phyloP scores from a whole-genome alignment of 2,797 vertebrate genomes.

The Orientallactaga sibirica region DNA sequence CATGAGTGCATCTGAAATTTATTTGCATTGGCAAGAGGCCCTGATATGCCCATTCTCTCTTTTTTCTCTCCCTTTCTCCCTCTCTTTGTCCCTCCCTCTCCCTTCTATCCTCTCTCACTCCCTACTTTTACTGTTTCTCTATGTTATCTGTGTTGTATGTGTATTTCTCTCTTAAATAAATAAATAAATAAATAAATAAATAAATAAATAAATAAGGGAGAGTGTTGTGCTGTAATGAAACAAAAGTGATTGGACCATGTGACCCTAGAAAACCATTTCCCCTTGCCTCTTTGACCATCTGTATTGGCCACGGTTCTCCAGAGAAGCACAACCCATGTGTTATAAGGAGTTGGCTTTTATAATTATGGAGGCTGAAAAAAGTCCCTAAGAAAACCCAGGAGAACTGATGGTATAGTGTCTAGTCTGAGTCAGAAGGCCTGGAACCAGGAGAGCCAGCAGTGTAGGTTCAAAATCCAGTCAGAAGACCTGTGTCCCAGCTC shows the following conservation, averaged over 20 bases:
- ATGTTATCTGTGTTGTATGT: too few relatives aligned
- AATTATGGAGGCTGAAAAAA: not conserved
- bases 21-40: too few relatives aligned
- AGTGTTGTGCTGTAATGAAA: not conserved
- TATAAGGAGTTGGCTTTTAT: fast-evolving
- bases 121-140: too few relatives aligned
- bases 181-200: too few relatives aligned
- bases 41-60: too few relatives aligned
- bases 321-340: not conserved
- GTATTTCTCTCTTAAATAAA: too few relatives aligned
- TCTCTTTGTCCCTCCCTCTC: too few relatives aligned
- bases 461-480: not conserved
- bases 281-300: not conserved
- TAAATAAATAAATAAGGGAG: not conserved
- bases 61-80: too few relatives aligned
- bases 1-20: too few relatives aligned
- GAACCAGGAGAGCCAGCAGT: not conserved
- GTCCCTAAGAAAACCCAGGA: not conserved
- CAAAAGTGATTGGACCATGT: not conserved
- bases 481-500: not conserved
- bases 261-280: not conserved
- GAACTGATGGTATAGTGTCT: not conserved
- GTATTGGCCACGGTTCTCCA: not conserved
- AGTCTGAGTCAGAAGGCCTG: not conserved
- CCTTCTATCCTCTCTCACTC: too few relatives aligned